A percentile compares a stretch with the other conserved stretches of the same genome.
Conservation (phyloP, 2,113 vertebrate genomes). For the Thermophis baileyi region DNA sequence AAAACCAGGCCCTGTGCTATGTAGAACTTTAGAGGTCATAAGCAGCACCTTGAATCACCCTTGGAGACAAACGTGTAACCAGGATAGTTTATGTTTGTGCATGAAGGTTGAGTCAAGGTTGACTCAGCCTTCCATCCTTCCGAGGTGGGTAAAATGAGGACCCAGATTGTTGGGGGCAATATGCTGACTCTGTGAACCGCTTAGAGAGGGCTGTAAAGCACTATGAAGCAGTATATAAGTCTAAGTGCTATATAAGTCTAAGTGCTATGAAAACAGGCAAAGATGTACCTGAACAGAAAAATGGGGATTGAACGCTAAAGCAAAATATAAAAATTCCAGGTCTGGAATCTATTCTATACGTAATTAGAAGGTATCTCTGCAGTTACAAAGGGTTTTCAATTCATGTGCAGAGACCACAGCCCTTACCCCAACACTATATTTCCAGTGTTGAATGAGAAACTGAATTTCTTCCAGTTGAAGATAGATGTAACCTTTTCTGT, state of each 20-base stretch:
- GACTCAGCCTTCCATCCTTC: too few relatives aligned
- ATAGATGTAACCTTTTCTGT: not conserved
- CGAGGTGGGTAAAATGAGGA: too few relatives aligned
- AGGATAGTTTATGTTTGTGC: not conserved
- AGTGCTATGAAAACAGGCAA: not conserved
- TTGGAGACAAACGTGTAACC: not conserved
- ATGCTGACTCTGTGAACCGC: too few relatives aligned
- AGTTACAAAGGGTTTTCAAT: not conserved
- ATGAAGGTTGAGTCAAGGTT: too few relatives aligned
- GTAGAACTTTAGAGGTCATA: not conserved
- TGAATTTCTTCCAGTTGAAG: not conserved
- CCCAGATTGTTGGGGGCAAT: too few relatives aligned
- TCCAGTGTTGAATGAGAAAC: not conserved
- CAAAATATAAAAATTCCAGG: not conserved
- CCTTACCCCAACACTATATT: not conserved
- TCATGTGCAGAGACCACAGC: not conserved
- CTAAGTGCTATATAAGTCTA: too few relatives aligned
- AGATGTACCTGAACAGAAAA: not conserved
- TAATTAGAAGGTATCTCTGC: not conserved
- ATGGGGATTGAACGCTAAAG: not conserved
- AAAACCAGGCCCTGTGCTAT: not conserved
- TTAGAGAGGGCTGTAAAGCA: too few relatives aligned
- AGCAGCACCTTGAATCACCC: not conserved
- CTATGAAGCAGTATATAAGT: too few relatives aligned
- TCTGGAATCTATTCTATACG: not conserved